phyloP scores from a whole-genome alignment of 2,113 vertebrate genomes.

The Oreotragus oreotragus region DNA sequence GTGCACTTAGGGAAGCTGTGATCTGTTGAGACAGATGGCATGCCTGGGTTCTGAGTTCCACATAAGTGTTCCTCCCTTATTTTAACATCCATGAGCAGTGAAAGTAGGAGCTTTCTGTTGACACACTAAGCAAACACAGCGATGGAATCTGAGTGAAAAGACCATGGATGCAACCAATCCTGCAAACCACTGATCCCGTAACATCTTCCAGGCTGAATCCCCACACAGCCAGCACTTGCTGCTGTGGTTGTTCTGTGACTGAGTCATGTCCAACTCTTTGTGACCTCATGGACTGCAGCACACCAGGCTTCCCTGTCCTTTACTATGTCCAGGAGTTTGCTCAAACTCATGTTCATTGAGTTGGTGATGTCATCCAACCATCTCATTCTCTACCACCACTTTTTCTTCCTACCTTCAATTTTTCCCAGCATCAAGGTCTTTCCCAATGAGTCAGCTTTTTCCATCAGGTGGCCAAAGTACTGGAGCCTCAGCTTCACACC shows the following conservation, averaged over 20 bases:
- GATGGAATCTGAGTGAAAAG: not conserved
- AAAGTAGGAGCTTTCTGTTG: not conserved
- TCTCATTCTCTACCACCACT: not conserved
- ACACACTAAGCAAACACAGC: not conserved
- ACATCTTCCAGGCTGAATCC: not conserved
- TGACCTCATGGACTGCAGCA: not conserved
- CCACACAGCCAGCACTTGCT: not conserved
- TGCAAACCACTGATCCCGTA: accelerated
- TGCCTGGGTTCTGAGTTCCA: not conserved
- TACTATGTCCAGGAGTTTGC: not conserved
- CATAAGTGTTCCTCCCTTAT: not conserved
- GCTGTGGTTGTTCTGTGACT: not conserved
- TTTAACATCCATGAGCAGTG: not conserved
- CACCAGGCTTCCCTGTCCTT: not conserved
- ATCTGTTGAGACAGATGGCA: not conserved
- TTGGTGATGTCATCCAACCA: not conserved
- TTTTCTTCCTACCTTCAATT: not conserved
- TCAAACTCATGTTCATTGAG: not conserved
- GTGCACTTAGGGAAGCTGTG: not conserved
- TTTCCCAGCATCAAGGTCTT: not conserved
- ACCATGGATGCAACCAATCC: accelerated
- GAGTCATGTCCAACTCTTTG: not conserved
- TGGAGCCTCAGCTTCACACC: not conserved
- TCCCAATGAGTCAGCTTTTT: accelerated
- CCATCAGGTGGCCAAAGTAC: not conserved